phyloP scores from a whole-genome alignment of 2,888 invertebrate genomes.

The Uropetala carovei region DNA sequence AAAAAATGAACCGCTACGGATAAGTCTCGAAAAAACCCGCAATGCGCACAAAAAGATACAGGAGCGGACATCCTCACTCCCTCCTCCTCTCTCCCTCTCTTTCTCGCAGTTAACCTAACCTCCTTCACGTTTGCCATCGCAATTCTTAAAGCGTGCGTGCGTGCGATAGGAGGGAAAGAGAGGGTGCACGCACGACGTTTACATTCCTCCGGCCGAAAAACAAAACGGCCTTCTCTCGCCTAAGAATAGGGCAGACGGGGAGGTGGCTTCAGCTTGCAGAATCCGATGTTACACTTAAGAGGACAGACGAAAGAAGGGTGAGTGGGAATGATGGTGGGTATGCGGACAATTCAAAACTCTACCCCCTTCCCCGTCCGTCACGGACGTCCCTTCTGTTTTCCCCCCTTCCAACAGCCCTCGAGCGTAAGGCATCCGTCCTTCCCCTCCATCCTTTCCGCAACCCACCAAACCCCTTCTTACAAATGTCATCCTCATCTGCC shows the following conservation, averaged over 20 bases:
- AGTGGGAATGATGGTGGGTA: background rate
- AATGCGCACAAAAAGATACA: conserved; percentile 21
- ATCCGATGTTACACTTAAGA: too few species aligned
- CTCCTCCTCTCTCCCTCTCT: background rate
- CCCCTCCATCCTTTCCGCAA: background rate
- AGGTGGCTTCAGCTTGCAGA: background rate
- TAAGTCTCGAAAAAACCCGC: background rate
- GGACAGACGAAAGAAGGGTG: background rate
- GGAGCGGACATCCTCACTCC: background rate
- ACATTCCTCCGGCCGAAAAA: background rate
- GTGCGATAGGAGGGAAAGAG: background rate
- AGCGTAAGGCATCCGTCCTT: background rate
- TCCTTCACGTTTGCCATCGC: background rate
- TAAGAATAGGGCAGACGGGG: background rate
- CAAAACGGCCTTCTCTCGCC: background rate
- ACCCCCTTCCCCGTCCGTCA: background rate
- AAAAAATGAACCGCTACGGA: background rate
- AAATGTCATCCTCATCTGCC: background rate
- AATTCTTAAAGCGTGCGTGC: background rate
- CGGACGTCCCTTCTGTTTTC: background rate
- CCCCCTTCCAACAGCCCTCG: background rate
- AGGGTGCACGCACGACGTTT: background rate
- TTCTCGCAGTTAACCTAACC: background rate
- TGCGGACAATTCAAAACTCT: background rate
- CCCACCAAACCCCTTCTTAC: background rate